A percentile compares a stretch with the other conserved stretches of the same genome.
Conservation (phyloP, 1,140 invertebrate genomes). For the Hesperophylax magnus region DNA sequence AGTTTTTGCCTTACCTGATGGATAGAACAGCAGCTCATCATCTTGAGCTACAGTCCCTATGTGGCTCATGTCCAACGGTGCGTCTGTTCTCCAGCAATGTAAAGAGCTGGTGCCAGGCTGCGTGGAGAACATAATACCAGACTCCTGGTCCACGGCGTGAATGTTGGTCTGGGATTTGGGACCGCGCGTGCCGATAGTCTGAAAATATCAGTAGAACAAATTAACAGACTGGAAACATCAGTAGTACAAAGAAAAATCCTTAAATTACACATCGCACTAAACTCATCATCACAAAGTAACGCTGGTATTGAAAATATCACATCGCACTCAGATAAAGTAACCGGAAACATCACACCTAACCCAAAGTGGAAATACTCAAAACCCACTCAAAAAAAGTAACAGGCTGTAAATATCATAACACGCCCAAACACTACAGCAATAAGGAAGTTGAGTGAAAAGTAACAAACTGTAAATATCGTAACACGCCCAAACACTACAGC, state of each 20-base stretch:
- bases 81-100: conserved; percentile 78
- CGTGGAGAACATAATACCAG: conserved; percentile 76
- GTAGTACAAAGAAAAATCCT: not conserved
- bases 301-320: not conserved
- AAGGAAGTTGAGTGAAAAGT: too few species aligned
- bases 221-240: not conserved
- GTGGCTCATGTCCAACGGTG: conserved; percentile 69
- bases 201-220: conserved; percentile 57
- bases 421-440: too few species aligned
- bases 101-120: conserved; percentile 77
- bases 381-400: too few species aligned
- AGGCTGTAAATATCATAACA: too few species aligned
- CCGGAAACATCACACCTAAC: not conserved
- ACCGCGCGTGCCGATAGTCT: conserved; percentile 75
- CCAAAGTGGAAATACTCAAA: too few species aligned
- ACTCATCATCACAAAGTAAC: not conserved
- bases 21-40: conserved; percentile 75
- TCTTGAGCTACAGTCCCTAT: conserved; percentile 74
- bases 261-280: not conserved
- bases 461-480: too few species aligned
- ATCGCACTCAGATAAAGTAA: not conserved
- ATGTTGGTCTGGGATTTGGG: conserved; percentile 74
- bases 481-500: too few species aligned
- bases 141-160: conserved; percentile 72
- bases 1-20: conserved; percentile 65